Evolutionary conservation across 2,113 vertebrate species (phyloP).

Genomic region (Peucedramus taeniatus): DNA sequence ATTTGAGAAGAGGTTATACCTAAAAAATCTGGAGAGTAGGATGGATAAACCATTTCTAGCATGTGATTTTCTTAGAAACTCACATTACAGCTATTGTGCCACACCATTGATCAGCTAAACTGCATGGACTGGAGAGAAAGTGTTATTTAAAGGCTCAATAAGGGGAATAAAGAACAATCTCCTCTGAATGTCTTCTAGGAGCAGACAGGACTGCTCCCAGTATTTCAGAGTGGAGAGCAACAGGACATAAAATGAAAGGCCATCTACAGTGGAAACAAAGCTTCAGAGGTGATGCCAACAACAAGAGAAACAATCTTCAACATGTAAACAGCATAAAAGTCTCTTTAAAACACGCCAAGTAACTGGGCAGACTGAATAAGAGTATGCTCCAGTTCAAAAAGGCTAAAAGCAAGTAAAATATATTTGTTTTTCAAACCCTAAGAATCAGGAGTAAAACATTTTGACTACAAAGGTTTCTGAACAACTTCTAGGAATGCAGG

Average conservation of each 20-base stretch:
- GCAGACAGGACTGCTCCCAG: neutral
- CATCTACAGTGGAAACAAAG: neutral
- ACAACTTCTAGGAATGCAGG: neutral
- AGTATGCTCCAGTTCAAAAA: neutral
- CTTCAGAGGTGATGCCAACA: neutral
- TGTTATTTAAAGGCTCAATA: neutral
- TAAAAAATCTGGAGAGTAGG: neutral
- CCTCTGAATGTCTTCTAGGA: neutral
- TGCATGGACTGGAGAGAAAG: neutral
- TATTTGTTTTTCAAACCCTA: neutral
- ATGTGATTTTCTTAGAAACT: neutral
- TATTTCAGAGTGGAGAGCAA: neutral
- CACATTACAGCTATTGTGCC: neutral
- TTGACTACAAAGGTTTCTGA: neutral
- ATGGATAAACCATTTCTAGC: neutral
- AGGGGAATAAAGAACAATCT: neutral
- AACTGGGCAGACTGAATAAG: neutral
- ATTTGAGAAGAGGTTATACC: neutral
- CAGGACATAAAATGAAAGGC: neutral
- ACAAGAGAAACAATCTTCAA: neutral
- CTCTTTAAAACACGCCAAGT: neutral
- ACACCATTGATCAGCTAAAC: constrained; percentile 1
- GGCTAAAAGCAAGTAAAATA: neutral
- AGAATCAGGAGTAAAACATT: neutral
- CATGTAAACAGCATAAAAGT: neutral